A percentile compares a stretch with the other conserved stretches of the same genome.
phyloP scores from a whole-genome alignment of 2,113 vertebrate genomes.

The Indri indri region DNA sequence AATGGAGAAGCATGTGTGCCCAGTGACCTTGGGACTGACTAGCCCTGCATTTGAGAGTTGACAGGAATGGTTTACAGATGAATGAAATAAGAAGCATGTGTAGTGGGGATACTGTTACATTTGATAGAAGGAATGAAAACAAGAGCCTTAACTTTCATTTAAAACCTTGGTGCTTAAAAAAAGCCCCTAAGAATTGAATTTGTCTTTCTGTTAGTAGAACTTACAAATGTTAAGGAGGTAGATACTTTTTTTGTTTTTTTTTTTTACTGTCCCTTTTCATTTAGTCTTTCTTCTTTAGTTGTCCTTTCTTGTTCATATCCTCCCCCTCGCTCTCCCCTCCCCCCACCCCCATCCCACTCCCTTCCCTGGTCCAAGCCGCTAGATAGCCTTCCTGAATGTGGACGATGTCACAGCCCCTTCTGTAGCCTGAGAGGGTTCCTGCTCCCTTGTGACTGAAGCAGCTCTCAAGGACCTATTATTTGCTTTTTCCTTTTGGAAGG shows the following conservation, averaged over 20 bases:
- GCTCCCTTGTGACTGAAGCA: background rate
- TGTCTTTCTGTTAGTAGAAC: constrained; percentile 45
- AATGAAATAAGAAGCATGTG: constrained; percentile 84
- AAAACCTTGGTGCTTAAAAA: constrained; percentile 14
- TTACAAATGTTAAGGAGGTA: constrained; percentile 38
- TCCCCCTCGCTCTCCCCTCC: background rate
- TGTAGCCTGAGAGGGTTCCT: background rate
- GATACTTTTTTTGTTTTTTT: background rate
- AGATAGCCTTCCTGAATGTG: background rate
- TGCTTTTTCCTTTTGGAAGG: constrained; percentile 29
- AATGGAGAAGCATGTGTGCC: constrained; percentile 69
- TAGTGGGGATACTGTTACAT: constrained; percentile 74
- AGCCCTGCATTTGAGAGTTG: constrained; percentile 74
- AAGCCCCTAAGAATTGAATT: background rate
- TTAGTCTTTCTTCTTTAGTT: background rate
- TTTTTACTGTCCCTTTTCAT: background rate
- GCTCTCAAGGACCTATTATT: background rate
- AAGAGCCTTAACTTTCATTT: constrained; percentile 70
- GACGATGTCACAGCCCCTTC: background rate
- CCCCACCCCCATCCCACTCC: too few relatives aligned
- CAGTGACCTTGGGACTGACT: constrained; percentile 77
- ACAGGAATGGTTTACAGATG: constrained; percentile 79
- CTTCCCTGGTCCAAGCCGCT: background rate
- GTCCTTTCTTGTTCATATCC: background rate
- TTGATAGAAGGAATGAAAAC: constrained; percentile 76